These are phyloP conservation scores for Exephanes ischioxanthus DNA, from an alignment of 2,888 invertebrate species.

Conservation along the genomic window DNA sequence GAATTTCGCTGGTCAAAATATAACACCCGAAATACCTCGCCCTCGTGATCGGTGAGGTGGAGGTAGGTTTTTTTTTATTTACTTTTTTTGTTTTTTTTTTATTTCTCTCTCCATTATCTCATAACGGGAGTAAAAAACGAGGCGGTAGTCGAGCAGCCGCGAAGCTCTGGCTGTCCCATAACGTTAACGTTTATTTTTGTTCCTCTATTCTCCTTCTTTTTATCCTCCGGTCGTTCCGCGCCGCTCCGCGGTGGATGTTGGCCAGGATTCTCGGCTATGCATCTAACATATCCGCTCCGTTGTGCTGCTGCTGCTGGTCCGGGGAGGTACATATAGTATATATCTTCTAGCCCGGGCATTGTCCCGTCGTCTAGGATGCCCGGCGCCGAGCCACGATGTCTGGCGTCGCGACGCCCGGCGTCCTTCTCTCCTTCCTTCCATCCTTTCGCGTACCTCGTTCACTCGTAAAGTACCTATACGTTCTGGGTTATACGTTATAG, in stretches of 20 bases:
- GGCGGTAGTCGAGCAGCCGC: conserved; percentile 5
- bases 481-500: conserved; percentile 48
- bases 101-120: background rate
- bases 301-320: conserved; percentile 12
- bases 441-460: conserved; percentile 44
- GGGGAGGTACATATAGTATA: conserved; percentile 24
- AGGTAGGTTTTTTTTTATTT: background rate
- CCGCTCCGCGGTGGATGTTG: conserved; percentile 43
- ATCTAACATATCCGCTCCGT: conserved; percentile 46
- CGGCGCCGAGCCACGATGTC: conserved; percentile 75
- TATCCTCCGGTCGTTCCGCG: conserved; percentile 44
- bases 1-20: background rate
- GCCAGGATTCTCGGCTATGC: conserved; percentile 50
- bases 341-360: conserved; percentile 74
- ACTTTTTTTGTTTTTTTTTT: conserved; percentile 15
- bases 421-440: conserved; percentile 55
- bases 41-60: too few species aligned
- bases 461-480: conserved; percentile 66
- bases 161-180: conserved; percentile 47
- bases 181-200: conserved; percentile 41
- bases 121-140: conserved; percentile 15
- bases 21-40: background rate
- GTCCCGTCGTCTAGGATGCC: conserved; percentile 80
- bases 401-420: conserved; percentile 75
- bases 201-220: conserved; percentile 18